Base-by-base conservation (phyloP, 2,888 invertebrate genomes). In the Heliconius charithonia region DNA sequence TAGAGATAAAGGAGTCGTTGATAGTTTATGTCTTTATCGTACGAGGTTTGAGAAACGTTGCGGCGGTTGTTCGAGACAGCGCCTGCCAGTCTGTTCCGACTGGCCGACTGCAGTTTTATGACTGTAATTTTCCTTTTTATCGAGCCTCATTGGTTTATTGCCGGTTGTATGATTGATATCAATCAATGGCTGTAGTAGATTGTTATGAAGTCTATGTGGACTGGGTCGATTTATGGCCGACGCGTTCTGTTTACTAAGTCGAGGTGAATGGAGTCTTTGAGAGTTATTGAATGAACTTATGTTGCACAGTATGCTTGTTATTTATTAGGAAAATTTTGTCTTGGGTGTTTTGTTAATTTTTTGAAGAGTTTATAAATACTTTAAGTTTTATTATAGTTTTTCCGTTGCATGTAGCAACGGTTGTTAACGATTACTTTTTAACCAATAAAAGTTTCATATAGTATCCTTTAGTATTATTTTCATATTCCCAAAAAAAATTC, bases 1-100 rank as follows among this genome's bases (percentile, higher is more conserved):
- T 94, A 92, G 91, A 93, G 93, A 94, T 94, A 94, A 93, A 94
- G 92, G 91, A 92, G 90, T 88, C 86, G 88, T 86, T 89, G 88
- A 89, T 93, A 90, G 89, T 93, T 94, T 93, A 94, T 92, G 89
- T 87, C 92, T 94, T 93, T 88, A 93, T 93, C 89, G 89, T 86
- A 87, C 87, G 89, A 87, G 88, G 86, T 51, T 51, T 19, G 45
- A 51, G 45, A 87, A 88, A 86, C 85, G 85, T 85, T 81, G 80
- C 81, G 81, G 80, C 83, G 85, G 86, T 86, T 87, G 84, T 83
- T 83, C 62, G 25, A 59, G 73, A 41, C 78, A 86, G 88, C 89
- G 91, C 88, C 91, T 89, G 86, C 86, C 85, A 87, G 90, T 91
- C 92, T 91, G 87, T 86, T 85, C 81, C 82, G 86, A 83, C 85